Percentiles rank a stretch among this genome's conserved stretches.
Conservation (phyloP, 2,888 invertebrate species). For the Caenorhabditis panamensis region DNA sequence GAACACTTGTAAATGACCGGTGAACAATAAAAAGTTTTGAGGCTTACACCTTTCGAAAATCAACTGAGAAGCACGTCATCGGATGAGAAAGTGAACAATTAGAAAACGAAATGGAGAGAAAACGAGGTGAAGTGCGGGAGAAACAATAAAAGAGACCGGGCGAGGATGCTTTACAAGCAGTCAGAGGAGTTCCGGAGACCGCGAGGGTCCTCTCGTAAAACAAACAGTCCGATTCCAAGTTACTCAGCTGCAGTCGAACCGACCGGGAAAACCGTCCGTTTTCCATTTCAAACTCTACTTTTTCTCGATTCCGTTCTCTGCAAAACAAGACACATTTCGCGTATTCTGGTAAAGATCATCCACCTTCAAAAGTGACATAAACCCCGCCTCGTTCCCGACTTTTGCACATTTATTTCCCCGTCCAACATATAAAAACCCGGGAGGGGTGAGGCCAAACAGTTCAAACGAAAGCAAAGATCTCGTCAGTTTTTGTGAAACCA, state of each 20-base stretch:
- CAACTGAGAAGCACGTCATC: neutral
- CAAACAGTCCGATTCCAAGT: slow-evolving; percentile 6
- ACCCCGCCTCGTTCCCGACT: neutral
- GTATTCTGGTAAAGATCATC: slow-evolving; percentile 17
- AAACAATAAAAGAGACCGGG: slow-evolving; percentile 22
- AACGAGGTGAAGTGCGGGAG: slow-evolving; percentile 18
- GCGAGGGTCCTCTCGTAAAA: neutral
- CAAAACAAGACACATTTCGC: neutral
- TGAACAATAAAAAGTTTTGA: slow-evolving; percentile 10
- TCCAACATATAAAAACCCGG: neutral
- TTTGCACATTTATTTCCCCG: neutral
- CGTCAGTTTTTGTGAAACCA: neutral
- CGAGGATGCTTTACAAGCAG: slow-evolving; percentile 14
- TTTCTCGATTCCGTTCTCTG: neutral
- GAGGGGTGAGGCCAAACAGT: neutral
- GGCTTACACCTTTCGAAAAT: neutral
- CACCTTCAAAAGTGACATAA: slow-evolving; percentile 4
- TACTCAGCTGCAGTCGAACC: neutral
- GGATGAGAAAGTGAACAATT: slow-evolving; percentile 3
- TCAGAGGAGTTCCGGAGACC: neutral
- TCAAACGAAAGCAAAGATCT: neutral
- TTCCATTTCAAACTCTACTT: neutral
- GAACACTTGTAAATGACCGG: slow-evolving; percentile 40
- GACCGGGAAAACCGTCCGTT: neutral
- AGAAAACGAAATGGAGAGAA: neutral